Evolutionary conservation across 2,113 vertebrate species (phyloP).

Genomic region (Ramphastos sulfuratus): DNA sequence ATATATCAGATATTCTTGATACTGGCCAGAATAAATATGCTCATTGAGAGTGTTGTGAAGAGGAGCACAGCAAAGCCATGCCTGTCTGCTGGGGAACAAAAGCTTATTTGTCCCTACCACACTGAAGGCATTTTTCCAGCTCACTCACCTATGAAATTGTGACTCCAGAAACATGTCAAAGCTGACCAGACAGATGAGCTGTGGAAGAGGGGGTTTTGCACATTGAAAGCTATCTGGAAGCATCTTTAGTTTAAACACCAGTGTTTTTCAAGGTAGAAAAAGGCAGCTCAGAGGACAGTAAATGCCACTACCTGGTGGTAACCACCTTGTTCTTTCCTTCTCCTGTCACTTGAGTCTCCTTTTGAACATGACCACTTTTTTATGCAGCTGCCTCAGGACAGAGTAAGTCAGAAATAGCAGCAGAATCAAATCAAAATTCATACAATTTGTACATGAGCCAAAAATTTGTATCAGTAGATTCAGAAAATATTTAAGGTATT

Average conservation of each 20-base stretch:
- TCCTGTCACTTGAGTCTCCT: not conserved
- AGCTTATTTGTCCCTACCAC: conserved; percentile 20
- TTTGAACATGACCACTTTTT: not conserved
- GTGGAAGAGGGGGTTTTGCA: conserved; percentile 9
- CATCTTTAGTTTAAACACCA: conserved; percentile 11
- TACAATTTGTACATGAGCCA: not conserved
- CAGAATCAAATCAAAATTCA: not conserved
- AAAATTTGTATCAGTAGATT: not conserved
- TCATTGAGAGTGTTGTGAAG: conserved; percentile 1
- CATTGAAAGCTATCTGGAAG: conserved; percentile 36
- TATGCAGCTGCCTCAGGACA: not conserved
- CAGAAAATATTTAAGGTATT: not conserved
- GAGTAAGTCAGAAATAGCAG: not conserved
- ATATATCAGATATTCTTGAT: conserved; percentile 10
- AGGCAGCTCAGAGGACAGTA: not conserved
- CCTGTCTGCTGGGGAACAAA: conserved; percentile 48
- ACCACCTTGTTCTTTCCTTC: conserved; percentile 9
- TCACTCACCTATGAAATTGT: conserved; percentile 61
- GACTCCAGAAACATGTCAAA: conserved; percentile 53
- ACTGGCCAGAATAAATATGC: not conserved
- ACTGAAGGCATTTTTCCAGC: conserved; percentile 48
- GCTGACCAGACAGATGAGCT: conserved; percentile 34
- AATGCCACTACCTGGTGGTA: conserved; percentile 8
- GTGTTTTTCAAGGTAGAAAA: conserved; percentile 4
- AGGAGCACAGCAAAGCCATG: conserved; percentile 15